A percentile compares a stretch with the other conserved stretches of the same genome.
These are phyloP conservation scores for Triplophysa dalaica DNA, from an alignment of 2,113 vertebrate genomes.

Conservation along the genomic window DNA sequence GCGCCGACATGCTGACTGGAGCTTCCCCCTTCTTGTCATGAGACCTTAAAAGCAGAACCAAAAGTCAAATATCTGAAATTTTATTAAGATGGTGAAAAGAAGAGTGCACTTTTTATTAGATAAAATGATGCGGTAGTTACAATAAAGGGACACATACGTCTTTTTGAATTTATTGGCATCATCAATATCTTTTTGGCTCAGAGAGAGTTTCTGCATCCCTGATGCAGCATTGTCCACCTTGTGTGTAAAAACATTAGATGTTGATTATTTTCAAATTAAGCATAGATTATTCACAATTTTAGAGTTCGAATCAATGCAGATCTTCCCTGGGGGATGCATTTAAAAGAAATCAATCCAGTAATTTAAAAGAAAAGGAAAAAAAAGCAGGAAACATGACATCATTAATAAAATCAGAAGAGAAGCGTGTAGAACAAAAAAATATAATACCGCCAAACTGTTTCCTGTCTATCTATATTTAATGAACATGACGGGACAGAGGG, in stretches of 20 bases:
- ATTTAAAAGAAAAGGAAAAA: neutral
- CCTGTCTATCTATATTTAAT: neutral
- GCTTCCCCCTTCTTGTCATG: constrained; percentile 67
- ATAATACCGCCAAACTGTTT: neutral
- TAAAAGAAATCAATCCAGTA: neutral
- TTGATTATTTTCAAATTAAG: neutral
- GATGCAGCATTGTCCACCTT: constrained; percentile 44
- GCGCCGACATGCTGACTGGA: constrained; percentile 76
- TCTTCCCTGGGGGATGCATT: constrained; percentile 18
- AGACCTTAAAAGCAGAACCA: constrained; percentile 57
- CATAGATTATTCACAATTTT: neutral
- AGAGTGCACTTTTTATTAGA: neutral
- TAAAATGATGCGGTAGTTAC: neutral
- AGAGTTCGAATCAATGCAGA: neutral
- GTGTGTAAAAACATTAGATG: neutral
- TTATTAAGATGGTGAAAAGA: neutral
- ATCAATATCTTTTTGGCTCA: constrained; percentile 49
- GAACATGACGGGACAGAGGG: neutral
- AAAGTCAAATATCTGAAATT: neutral
- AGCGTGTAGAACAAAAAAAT: neutral
- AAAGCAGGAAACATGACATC: constrained; percentile 1
- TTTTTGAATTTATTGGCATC: constrained; percentile 71
- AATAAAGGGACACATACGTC: constrained; percentile 59
- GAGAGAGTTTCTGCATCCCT: constrained; percentile 60
- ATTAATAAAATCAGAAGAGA: constrained; percentile 43